Conservation (phyloP, 1,140 invertebrate species). For the Manduca sexta region DNA sequence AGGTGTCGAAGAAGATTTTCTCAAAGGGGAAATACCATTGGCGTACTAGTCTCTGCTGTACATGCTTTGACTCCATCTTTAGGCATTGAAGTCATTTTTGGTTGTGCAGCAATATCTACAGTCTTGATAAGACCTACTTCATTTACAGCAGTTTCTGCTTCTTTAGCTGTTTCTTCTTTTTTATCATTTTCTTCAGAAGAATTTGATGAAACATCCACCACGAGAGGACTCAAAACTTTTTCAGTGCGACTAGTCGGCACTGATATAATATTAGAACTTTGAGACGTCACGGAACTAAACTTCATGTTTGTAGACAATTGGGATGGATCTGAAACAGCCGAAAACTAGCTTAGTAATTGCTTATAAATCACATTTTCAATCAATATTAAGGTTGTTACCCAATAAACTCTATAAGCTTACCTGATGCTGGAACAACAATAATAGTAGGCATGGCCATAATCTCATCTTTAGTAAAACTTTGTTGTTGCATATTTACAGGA, state of each 20-base stretch:
- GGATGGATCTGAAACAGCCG: slow-evolving; percentile 12
- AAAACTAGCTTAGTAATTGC: no score
- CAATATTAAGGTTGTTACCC: background rate
- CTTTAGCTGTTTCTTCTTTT: background rate
- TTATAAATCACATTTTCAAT: no score
- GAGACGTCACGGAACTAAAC: slow-evolving; percentile 2
- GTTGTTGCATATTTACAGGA: slow-evolving; percentile 7
- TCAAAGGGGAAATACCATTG: slow-evolving; percentile 37
- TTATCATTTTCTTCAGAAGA: slow-evolving; percentile 4
- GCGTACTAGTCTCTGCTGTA: slow-evolving; percentile 37
- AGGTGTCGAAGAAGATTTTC: slow-evolving; percentile 61
- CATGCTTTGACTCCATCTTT: slow-evolving; percentile 35
- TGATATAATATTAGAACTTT: slow-evolving; percentile 12
- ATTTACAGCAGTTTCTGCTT: slow-evolving; percentile 3
- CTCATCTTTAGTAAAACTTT: slow-evolving; percentile 55
- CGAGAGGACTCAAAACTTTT: slow-evolving; percentile 26
- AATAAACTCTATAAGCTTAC: slow-evolving; percentile 31
- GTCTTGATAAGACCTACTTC: slow-evolving; percentile 37
- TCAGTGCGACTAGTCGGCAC: slow-evolving; percentile 9
- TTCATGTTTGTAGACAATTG: background rate
- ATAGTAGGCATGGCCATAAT: slow-evolving; percentile 68
- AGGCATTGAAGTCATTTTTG: slow-evolving; percentile 41
- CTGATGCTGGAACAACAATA: slow-evolving; percentile 48
- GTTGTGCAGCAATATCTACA: slow-evolving; percentile 20
- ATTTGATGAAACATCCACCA: slow-evolving; percentile 37